Evolutionary conservation across 2,797 vertebrate species (phyloP).

Genomic region (Trichosurus vulpecula): DNA sequence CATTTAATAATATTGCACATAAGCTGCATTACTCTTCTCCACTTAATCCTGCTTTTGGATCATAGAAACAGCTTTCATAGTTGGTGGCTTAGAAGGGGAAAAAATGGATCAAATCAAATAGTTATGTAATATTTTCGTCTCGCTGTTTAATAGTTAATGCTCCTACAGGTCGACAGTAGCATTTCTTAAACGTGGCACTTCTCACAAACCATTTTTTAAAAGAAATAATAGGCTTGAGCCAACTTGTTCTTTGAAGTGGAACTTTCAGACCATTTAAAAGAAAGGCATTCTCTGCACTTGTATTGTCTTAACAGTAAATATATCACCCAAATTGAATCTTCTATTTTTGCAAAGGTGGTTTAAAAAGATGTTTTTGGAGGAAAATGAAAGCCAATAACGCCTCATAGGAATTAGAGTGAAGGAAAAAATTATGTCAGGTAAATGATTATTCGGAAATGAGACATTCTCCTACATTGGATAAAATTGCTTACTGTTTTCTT

Average conservation of each 20-base stretch:
- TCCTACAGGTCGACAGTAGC: conserved; percentile 65
- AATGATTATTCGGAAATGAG: conserved; percentile 81
- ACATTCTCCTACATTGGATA: conserved; percentile 78
- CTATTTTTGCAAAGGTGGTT: conserved; percentile 53
- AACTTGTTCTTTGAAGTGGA: conserved; percentile 75
- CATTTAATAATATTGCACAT: conserved; percentile 58
- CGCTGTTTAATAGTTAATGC: conserved; percentile 74
- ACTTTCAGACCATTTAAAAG: conserved; percentile 65
- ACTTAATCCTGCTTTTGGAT: conserved; percentile 67
- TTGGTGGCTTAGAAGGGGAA: conserved; percentile 65
- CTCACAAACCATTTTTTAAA: conserved; percentile 73
- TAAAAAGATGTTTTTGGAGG: conserved; percentile 55
- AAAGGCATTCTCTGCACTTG: conserved; percentile 74
- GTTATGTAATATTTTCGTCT: conserved; percentile 67
- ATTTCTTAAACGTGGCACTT: conserved; percentile 77
- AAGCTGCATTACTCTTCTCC: conserved; percentile 52
- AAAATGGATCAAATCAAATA: conserved; percentile 44
- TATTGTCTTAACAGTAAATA: conserved; percentile 72
- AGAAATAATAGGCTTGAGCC: conserved; percentile 73
- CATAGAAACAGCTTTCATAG: conserved; percentile 58
- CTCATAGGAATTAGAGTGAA: conserved; percentile 45
- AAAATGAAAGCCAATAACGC: conserved; percentile 58
- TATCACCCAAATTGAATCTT: conserved; percentile 62
- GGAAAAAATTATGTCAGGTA: conserved; percentile 69
- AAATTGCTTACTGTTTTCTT: conserved; percentile 85